Evolutionary conservation across 1,140 invertebrate species (phyloP).

Genomic region (Lethocerus indicus): DNA sequence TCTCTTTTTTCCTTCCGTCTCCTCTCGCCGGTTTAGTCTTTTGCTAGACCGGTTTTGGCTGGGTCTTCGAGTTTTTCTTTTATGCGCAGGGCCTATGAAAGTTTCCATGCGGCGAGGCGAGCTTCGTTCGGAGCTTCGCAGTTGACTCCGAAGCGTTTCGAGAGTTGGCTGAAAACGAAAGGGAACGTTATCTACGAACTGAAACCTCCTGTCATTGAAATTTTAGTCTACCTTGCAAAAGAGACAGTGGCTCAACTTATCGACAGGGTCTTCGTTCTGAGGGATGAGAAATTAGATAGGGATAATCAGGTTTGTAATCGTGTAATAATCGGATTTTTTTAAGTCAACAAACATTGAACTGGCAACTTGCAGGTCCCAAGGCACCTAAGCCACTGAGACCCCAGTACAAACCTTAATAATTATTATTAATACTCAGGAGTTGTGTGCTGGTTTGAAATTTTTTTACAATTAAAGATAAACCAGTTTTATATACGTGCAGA

Average conservation of each 20-base stretch:
- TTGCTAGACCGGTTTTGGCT: no score
- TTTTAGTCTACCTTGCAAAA: slow-evolving; percentile 44
- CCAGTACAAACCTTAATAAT: no score
- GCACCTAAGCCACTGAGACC: no score
- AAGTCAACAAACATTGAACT: no score
- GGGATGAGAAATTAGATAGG: slow-evolving; percentile 17
- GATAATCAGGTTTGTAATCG: no score
- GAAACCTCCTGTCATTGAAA: slow-evolving; percentile 25
- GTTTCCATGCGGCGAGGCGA: slow-evolving; percentile 12
- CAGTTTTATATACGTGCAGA: no score
- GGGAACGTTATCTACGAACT: slow-evolving; percentile 7
- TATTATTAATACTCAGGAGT: no score
- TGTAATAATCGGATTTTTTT: no score
- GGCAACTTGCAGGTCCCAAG: no score
- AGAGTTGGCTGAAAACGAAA: slow-evolving; percentile 9
- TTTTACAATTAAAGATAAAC: no score
- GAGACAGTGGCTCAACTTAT: slow-evolving; percentile 49
- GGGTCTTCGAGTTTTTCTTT: not conserved
- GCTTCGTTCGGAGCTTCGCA: slow-evolving; percentile 10
- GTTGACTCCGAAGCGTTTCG: slow-evolving; percentile 9
- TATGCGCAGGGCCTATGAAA: slow-evolving; percentile 12
- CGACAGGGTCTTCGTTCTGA: slow-evolving; percentile 41
- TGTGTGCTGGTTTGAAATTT: no score
- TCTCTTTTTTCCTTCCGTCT: not conserved
- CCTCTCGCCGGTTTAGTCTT: no score